These are phyloP conservation scores for Ypsolopha scabrella DNA, from an alignment of 2,888 invertebrate genomes.

Conservation along the genomic window DNA sequence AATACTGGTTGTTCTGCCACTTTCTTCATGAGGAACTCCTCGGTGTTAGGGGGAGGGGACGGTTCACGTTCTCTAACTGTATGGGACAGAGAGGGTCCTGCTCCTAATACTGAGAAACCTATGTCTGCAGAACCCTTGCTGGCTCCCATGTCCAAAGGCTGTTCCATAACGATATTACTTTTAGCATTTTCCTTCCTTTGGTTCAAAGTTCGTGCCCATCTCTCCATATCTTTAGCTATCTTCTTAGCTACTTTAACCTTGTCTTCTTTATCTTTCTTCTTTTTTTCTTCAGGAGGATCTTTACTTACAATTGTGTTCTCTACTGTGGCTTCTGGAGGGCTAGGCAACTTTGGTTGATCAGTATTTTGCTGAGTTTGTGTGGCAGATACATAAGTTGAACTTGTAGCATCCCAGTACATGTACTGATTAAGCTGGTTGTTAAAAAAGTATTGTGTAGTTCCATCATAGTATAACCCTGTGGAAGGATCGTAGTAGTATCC, in stretches of 20 bases:
- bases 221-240: constrained; percentile 89
- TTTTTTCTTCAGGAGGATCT: constrained; percentile 72
- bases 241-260: constrained; percentile 98
- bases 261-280: constrained; percentile 84
- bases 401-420: constrained; percentile 92
- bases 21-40: constrained; percentile 51
- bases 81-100: constrained; percentile 56
- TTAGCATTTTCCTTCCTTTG: constrained; percentile 87
- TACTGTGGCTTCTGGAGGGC: constrained; percentile 31
- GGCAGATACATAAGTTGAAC: constrained; percentile 72
- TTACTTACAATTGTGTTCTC: constrained; percentile 38
- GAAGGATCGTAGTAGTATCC: constrained; percentile 96
- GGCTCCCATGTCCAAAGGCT: constrained; percentile 51
- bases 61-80: constrained; percentile 18
- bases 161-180: constrained; percentile 56
- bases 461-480: constrained; percentile 96
- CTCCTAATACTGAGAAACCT: constrained; percentile 92
- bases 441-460: constrained; percentile 95
- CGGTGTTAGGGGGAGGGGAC: constrained; percentile 40
- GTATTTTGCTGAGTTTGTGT: constrained; percentile 44
- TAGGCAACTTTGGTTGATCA: constrained; percentile 39
- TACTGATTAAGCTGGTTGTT: constrained; percentile 92
- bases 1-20: constrained; percentile 62
- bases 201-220: constrained; percentile 97
- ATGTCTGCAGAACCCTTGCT: constrained; percentile 89